Evolutionary conservation across 2,113 vertebrate species (phyloP).

Genomic region (Chlorodrepanis virens): DNA sequence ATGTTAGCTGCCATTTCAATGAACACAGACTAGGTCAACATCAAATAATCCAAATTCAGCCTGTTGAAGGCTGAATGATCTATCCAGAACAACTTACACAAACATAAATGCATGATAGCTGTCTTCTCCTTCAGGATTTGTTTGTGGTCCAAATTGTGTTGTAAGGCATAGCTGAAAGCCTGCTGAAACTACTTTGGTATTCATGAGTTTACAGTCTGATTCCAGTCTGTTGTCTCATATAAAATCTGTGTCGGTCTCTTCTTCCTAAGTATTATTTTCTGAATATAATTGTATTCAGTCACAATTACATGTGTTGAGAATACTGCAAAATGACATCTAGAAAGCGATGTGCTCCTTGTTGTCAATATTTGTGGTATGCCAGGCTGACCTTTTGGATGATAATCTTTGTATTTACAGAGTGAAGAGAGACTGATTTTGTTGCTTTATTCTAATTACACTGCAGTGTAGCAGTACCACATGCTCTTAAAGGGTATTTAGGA

Average conservation of each 20-base stretch:
- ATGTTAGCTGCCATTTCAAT: not conserved
- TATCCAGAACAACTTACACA: not conserved
- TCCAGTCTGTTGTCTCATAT: not conserved
- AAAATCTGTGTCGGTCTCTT: not conserved
- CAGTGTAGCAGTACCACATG: not conserved
- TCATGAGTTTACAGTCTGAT: not conserved
- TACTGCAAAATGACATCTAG: not conserved
- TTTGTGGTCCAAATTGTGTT: not conserved
- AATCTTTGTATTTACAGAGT: not conserved
- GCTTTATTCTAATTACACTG: constrained; percentile 14
- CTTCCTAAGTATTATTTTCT: not conserved
- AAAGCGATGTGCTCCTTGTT: not conserved
- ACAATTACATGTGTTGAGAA: not conserved
- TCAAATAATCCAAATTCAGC: not conserved
- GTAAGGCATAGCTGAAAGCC: not conserved
- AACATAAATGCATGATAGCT: not conserved
- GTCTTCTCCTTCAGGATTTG: not conserved
- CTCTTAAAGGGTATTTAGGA: not conserved
- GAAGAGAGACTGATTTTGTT: constrained; percentile 25
- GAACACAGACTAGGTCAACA: not conserved
- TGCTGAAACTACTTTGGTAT: not conserved
- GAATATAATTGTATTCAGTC: not conserved
- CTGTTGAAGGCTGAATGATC: not conserved
- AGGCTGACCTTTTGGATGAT: constrained; percentile 12
- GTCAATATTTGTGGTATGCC: not conserved